Evolutionary conservation across 1,140 invertebrate species (phyloP).

Genomic region (Aphidius ervi): DNA sequence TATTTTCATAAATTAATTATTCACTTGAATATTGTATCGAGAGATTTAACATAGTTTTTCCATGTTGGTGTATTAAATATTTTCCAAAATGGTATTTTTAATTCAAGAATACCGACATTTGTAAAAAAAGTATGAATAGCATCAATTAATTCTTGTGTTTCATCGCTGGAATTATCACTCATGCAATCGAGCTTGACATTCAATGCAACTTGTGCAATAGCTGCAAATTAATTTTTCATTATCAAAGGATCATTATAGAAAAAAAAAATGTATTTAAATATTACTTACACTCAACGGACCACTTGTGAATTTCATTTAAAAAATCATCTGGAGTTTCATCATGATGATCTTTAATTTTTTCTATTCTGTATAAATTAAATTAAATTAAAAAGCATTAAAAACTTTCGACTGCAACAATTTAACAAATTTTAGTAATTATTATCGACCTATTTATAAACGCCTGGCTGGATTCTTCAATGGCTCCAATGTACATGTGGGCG

Average conservation of each 20-base stretch:
- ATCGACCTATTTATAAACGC: slow-evolving; percentile 67
- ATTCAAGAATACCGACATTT: slow-evolving; percentile 71
- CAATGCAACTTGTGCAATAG: slow-evolving; percentile 74
- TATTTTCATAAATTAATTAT: background rate
- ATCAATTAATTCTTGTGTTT: slow-evolving; percentile 71
- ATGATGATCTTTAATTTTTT: slow-evolving; percentile 61
- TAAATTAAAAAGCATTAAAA: slow-evolving; percentile 4
- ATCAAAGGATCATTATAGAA: background rate
- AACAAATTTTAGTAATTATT: slow-evolving; percentile 8
- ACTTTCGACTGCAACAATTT: background rate
- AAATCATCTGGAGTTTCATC: slow-evolving; percentile 71
- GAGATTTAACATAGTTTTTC: slow-evolving; percentile 66
- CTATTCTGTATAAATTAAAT: slow-evolving; percentile 55
- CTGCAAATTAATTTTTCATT: slow-evolving; percentile 51
- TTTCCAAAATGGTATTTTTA: slow-evolving; percentile 77
- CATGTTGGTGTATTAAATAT: slow-evolving; percentile 72
- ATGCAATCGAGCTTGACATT: slow-evolving; percentile 76
- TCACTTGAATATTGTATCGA: slow-evolving; percentile 65
- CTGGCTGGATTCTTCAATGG: slow-evolving; percentile 68
- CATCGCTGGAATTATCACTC: slow-evolving; percentile 57
- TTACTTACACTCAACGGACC: slow-evolving; percentile 82
- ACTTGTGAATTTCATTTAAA: slow-evolving; percentile 79
- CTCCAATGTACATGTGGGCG: slow-evolving; percentile 68
- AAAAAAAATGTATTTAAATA: background rate
- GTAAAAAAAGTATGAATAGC: slow-evolving; percentile 78